A percentile compares a stretch with the other conserved stretches of the same genome.
Conservation (phyloP, 2,797 vertebrate genomes). For the Cossypha heuglini region DNA sequence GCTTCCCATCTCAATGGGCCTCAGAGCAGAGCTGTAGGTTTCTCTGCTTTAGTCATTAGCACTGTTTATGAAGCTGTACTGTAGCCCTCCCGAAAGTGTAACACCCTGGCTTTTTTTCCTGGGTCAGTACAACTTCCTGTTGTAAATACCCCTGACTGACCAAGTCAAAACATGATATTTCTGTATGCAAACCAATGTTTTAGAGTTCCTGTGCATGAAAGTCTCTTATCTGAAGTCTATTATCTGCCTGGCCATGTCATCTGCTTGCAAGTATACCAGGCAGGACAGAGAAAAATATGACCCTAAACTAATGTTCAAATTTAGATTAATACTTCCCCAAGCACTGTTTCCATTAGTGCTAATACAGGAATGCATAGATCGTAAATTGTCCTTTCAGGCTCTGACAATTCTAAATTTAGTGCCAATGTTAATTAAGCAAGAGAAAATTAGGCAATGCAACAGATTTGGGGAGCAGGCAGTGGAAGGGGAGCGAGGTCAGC, state of each 20-base stretch:
- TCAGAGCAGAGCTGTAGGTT: not conserved
- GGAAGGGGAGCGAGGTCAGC: not conserved
- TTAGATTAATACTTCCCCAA: conserved; percentile 57
- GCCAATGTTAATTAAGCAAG: conserved; percentile 28
- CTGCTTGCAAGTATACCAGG: not conserved
- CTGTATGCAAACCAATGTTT: not conserved
- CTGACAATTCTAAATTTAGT: conserved; percentile 59
- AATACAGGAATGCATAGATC: conserved; percentile 40
- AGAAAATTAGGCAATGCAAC: conserved; percentile 20
- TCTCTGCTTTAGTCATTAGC: not conserved
- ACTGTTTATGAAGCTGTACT: not conserved
- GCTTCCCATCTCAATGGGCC: not conserved
- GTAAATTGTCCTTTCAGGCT: conserved; percentile 41
- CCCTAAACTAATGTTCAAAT: conserved; percentile 43
- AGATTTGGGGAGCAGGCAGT: not conserved
- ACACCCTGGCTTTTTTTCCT: not conserved
- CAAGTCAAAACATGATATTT: not conserved
- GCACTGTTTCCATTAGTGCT: conserved; percentile 46
- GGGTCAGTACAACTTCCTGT: not conserved
- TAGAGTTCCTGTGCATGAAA: not conserved
- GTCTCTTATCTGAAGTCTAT: not conserved
- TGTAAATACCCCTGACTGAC: not conserved
- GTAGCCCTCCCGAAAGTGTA: not conserved
- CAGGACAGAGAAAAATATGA: conserved; percentile 22
- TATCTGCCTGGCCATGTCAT: not conserved